Evolutionary conservation across 2,888 invertebrate species (phyloP).

Genomic region (Chrysodeixis includens): DNA sequence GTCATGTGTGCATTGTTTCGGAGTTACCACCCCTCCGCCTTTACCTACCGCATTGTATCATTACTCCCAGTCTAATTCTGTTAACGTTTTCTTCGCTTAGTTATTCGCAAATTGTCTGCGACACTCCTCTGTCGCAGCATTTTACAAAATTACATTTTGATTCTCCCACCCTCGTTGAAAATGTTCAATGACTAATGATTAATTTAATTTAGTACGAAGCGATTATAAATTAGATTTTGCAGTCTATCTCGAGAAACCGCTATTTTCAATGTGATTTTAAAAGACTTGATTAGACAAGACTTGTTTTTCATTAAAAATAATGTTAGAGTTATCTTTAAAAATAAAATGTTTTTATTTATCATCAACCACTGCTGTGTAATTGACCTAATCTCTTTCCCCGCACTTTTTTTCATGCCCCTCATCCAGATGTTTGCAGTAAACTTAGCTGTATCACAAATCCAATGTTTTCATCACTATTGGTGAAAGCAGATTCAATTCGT

Average conservation of each 20-base stretch:
- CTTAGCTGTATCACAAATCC: no score
- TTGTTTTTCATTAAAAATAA: background rate
- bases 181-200: constrained; percentile 69
- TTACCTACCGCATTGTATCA: constrained; percentile 22
- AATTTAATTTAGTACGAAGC: constrained; percentile 66
- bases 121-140: constrained; percentile 55
- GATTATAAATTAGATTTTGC: constrained; percentile 62
- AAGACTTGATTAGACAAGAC: constrained; percentile 33
- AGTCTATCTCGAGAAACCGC: constrained; percentile 22
- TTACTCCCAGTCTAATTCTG: constrained; percentile 62
- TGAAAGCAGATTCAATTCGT: constrained; percentile 11
- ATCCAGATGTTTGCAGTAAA: no score
- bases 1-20: background rate
- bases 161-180: constrained; percentile 58
- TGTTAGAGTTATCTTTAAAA: no score
- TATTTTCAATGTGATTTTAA: constrained; percentile 33
- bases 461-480: constrained; percentile 5
- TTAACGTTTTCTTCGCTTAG: constrained; percentile 61
- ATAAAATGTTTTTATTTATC: no score
- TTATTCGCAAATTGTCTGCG: constrained; percentile 66
- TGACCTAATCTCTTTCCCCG: no score
- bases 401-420: no score
- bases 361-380: no score
- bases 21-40: background rate
- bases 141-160: constrained; percentile 74